phyloP scores from a whole-genome alignment of 2,113 vertebrate species.

The Variabilichromis moorii region DNA sequence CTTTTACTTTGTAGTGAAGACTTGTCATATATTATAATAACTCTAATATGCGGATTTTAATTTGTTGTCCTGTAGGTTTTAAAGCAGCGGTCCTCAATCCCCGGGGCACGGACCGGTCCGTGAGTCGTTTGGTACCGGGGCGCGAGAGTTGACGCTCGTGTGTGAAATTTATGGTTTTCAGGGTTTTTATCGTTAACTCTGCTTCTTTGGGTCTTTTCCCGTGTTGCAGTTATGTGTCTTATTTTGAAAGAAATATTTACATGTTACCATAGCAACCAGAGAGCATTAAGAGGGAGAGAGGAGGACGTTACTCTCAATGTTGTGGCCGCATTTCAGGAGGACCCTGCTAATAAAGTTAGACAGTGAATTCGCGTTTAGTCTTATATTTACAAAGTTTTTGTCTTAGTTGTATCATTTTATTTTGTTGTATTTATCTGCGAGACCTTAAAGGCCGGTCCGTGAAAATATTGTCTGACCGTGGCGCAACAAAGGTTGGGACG shows the following conservation, averaged over 20 bases:
- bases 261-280: not conserved
- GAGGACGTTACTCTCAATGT: not conserved
- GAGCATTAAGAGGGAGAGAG: not conserved
- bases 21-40: not conserved
- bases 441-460: not conserved
- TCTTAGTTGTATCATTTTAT: accelerated
- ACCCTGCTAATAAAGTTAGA: accelerated
- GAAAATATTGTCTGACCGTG: not conserved
- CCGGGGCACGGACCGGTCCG: accelerated
- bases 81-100: not conserved
- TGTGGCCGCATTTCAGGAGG: accelerated
- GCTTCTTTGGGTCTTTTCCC: accelerated
- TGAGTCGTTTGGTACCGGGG: not conserved
- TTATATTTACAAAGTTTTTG: not conserved
- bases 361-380: accelerated
- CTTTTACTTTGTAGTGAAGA: not conserved
- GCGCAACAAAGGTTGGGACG: not conserved
- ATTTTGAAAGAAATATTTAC: not conserved
- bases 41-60: not conserved
- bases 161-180: not conserved
- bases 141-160: accelerated
- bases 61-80: not conserved
- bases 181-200: accelerated
- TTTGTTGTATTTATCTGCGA: accelerated
- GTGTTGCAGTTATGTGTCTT: accelerated